phyloP scores from a whole-genome alignment of 37 sponge, comb jelly and placozoan species.

The Ephydatia muelleri region DNA sequence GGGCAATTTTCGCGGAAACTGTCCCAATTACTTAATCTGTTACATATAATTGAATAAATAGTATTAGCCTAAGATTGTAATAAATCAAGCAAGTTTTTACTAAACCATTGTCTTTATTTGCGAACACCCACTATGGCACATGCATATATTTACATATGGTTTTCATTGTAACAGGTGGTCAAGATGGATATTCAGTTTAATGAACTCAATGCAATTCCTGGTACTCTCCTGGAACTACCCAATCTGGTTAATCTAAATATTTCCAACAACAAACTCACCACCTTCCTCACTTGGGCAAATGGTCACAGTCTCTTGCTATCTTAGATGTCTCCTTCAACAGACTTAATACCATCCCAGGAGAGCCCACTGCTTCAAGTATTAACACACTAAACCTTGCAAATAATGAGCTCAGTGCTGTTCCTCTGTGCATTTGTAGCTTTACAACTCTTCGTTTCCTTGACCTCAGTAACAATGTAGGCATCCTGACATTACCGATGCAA shows the following conservation, averaged over 20 bases:
- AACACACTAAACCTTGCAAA: slow-evolving; percentile 38
- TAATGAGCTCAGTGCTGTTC: slow-evolving; percentile 40
- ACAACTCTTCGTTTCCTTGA: slow-evolving; percentile 13
- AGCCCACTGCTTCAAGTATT: slow-evolving; percentile 19
- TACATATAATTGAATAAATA: too few species aligned
- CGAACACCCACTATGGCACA: too few species aligned
- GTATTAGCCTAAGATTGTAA: too few species aligned
- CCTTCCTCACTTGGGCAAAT: slow-evolving; percentile 10
- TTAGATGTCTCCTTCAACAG: slow-evolving; percentile 50
- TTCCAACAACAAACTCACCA: slow-evolving; percentile 47
- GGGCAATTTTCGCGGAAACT: too few species aligned
- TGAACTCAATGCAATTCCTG: slow-evolving; percentile 45
- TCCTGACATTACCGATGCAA: slow-evolving; percentile 26
- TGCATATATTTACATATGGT: too few species aligned
- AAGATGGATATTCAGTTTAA: slow-evolving; percentile 44
- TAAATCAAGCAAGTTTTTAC: too few species aligned
- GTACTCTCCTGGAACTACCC: slow-evolving; percentile 50
- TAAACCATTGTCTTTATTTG: too few species aligned
- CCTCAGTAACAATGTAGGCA: slow-evolving; percentile 35
- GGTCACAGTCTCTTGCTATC: slow-evolving; percentile 32
- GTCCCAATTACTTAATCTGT: too few species aligned
- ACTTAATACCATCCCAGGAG: slow-evolving; percentile 32
- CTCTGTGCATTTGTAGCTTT: slow-evolving; percentile 49
- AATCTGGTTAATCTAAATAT: slow-evolving; percentile 39
- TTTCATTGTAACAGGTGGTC: slow-evolving; percentile 17